A percentile compares a stretch with the other conserved stretches of the same genome.
phyloP scores from a whole-genome alignment of 2,888 invertebrate species.

The Rugalucina vietnamica region DNA sequence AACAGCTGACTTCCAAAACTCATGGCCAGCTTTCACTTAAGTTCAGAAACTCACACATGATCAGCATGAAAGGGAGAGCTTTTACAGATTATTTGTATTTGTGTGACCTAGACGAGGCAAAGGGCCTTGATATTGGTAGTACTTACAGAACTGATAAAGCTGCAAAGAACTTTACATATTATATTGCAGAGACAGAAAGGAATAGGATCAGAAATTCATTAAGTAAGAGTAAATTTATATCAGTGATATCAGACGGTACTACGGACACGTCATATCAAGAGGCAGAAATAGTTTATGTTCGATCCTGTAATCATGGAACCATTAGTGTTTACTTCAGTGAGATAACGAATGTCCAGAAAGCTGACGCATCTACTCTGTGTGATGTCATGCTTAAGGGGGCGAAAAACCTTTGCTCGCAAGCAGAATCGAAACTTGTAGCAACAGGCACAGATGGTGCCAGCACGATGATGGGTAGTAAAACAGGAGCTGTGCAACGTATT shows the following conservation, averaged over 20 bases:
- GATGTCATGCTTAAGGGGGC: conserved; percentile 20
- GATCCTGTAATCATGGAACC: background rate
- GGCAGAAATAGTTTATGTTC: conserved; percentile 41
- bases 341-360: conserved; percentile 32
- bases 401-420: background rate
- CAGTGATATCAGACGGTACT: conserved; percentile 36
- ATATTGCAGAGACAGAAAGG: conserved; percentile 17
- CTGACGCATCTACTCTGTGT: conserved; percentile 23
- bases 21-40: background rate
- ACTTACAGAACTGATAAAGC: background rate
- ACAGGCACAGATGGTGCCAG: conserved; percentile 41
- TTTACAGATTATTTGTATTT: background rate
- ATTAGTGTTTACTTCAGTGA: conserved; percentile 21
- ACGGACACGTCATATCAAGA: conserved; percentile 40
- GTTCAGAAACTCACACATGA: background rate
- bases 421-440: conserved; percentile 26
- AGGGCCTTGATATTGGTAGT: conserved; percentile 17
- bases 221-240: background rate
- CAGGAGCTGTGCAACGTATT: conserved; percentile 25
- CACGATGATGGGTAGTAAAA: conserved; percentile 28
- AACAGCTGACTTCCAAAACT: background rate
- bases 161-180: background rate
- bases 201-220: background rate
- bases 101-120: conserved; percentile 7
- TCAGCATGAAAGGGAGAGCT: conserved; percentile 10